phyloP scores from a whole-genome alignment of 2,113 vertebrate species.

The Acanthisitta chloris region DNA sequence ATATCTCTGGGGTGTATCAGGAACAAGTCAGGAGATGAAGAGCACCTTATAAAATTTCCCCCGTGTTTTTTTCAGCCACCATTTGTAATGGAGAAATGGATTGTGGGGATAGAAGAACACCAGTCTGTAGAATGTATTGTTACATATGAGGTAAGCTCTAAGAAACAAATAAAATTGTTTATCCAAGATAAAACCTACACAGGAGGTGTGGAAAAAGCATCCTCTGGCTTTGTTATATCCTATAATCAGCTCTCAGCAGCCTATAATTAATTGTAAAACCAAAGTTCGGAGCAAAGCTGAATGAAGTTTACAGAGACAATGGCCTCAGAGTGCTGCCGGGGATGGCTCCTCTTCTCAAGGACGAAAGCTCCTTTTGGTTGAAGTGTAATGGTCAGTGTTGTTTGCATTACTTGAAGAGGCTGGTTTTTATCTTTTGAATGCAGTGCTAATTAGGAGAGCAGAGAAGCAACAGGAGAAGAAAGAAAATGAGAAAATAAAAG shows the following conservation, averaged over 20 bases:
- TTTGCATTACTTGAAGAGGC: neutral
- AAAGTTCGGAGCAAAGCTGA: slow-evolving; percentile 30
- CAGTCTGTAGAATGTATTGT: slow-evolving; percentile 89
- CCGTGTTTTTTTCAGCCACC: slow-evolving; percentile 85
- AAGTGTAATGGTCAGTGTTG: neutral
- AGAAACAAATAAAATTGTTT: slow-evolving; percentile 1
- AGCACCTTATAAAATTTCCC: neutral
- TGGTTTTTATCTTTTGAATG: slow-evolving; percentile 1
- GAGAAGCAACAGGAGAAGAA: slow-evolving; percentile 20
- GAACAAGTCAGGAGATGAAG: neutral
- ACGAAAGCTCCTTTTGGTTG: neutral
- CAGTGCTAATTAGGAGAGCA: slow-evolving; percentile 42
- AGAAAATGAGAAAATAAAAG: slow-evolving; percentile 2
- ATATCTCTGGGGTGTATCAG: neutral
- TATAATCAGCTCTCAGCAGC: slow-evolving; percentile 11
- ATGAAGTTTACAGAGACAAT: slow-evolving; percentile 1
- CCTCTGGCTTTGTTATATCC: neutral
- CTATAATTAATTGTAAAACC: slow-evolving; percentile 42
- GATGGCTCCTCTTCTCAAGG: neutral
- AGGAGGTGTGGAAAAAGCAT: neutral
- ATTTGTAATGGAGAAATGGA: slow-evolving; percentile 98
- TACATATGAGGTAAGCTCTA: slow-evolving; percentile 88
- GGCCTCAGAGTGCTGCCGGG: neutral
- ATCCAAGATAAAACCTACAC: neutral
- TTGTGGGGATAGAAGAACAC: slow-evolving; percentile 83